Percentiles rank a stretch among this genome's conserved stretches.
Evolutionary conservation across 2,888 invertebrate species (phyloP).

Genomic region (Platynereis dumerilii): DNA sequence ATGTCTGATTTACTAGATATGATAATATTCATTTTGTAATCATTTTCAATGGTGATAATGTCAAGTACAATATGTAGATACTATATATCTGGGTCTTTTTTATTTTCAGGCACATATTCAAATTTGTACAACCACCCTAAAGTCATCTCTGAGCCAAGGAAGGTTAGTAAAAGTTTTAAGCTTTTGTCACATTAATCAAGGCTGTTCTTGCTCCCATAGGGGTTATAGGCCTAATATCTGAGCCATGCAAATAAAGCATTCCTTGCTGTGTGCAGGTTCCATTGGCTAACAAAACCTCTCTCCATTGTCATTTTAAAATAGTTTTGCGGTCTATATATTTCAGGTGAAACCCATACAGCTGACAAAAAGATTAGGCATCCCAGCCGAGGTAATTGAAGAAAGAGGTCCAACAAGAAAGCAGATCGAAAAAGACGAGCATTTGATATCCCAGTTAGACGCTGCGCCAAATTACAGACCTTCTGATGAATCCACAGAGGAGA

Average conservation of each 20-base stretch:
- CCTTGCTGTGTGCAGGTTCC: neutral
- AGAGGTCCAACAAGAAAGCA: slow-evolving; percentile 51
- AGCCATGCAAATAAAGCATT: neutral
- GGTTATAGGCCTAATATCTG: neutral
- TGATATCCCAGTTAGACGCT: slow-evolving; percentile 36
- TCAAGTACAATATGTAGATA: too few species aligned
- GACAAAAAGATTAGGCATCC: slow-evolving; percentile 46
- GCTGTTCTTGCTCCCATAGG: too few species aligned
- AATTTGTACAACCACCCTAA: slow-evolving; percentile 92
- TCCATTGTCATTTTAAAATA: neutral
- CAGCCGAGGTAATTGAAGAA: slow-evolving; percentile 41
- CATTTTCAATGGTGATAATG: too few species aligned
- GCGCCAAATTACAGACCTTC: slow-evolving; percentile 50
- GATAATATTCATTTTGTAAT: too few species aligned
- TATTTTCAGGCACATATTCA: slow-evolving; percentile 75
- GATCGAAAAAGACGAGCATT: slow-evolving; percentile 44
- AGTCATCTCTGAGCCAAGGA: slow-evolving; percentile 49
- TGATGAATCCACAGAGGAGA: slow-evolving; percentile 56
- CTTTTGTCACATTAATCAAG: too few species aligned
- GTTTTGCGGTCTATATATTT: neutral
- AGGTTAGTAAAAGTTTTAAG: slow-evolving; percentile 38
- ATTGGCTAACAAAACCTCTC: neutral
- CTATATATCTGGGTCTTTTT: too few species aligned
- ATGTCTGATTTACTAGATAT: neutral
- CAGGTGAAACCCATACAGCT: slow-evolving; percentile 43